Percentiles rank a stretch among this genome's conserved stretches.
phyloP scores from a whole-genome alignment of 2,888 invertebrate species.

The Bombylius discolor region DNA sequence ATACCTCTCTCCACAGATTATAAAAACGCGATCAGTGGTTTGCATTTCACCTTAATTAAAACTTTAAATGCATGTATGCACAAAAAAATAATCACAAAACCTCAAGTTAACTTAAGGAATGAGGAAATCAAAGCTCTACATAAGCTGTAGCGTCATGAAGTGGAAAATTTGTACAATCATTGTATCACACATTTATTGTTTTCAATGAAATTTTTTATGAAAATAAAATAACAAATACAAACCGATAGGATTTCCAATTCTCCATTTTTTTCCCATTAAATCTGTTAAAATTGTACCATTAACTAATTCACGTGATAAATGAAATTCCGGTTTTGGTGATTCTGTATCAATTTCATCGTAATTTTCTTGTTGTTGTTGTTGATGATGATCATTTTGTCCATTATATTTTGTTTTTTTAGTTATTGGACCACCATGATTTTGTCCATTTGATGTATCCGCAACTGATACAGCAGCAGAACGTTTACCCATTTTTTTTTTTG shows the following conservation, averaged over 20 bases:
- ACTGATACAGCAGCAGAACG: slow-evolving; percentile 2
- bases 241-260: slow-evolving; percentile 76
- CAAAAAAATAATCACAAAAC: slow-evolving; percentile 9
- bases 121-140: too few species aligned
- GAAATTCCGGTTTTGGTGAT: slow-evolving; percentile 36
- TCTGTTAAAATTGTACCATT: slow-evolving; percentile 69
- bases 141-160: too few species aligned
- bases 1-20: too few species aligned
- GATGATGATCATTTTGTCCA: slow-evolving; percentile 15
- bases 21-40: too few species aligned
- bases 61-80: too few species aligned
- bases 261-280: slow-evolving; percentile 71
- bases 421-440: slow-evolving; percentile 6
- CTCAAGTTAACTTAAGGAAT: slow-evolving; percentile 9
- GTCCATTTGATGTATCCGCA: not conserved
- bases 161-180: too few species aligned
- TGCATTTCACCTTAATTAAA: too few species aligned
- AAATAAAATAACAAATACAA: not conserved
- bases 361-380: slow-evolving; percentile 17
- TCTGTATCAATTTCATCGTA: slow-evolving; percentile 17
- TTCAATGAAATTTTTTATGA: too few species aligned
- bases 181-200: not conserved
- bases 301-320: slow-evolving; percentile 39
- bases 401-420: slow-evolving; percentile 6
- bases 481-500: slow-evolving; percentile 10